Conservation (phyloP, 2,113 vertebrate genomes). For the Hypocryptadius cinnamomeus region DNA sequence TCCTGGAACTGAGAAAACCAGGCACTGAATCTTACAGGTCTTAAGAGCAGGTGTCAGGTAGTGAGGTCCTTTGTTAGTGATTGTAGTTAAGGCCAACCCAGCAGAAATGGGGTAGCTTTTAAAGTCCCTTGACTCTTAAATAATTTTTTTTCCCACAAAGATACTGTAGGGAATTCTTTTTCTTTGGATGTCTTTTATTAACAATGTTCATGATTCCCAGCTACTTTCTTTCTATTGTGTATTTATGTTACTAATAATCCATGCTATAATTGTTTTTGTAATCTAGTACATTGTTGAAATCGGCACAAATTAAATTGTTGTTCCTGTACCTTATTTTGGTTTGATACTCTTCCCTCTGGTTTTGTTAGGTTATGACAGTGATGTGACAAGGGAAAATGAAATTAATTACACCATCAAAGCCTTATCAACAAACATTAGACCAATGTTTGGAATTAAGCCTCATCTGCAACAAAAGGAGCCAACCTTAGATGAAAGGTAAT, state of each 20-base stretch:
- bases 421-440: slow-evolving; percentile 93
- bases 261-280: background rate
- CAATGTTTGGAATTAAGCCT: slow-evolving; percentile 93
- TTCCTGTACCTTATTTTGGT: background rate
- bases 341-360: background rate
- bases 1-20: background rate
- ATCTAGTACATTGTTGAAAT: background rate
- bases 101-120: background rate
- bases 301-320: background rate
- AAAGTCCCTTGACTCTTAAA: background rate
- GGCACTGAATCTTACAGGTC: background rate
- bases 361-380: slow-evolving; percentile 91
- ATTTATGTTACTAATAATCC: background rate
- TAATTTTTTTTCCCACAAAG: background rate
- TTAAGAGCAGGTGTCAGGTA: background rate
- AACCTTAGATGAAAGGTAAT: slow-evolving; percentile 92
- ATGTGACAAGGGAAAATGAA: slow-evolving; percentile 95
- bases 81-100: background rate
- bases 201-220: background rate
- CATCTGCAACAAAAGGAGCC: slow-evolving; percentile 95
- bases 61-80: background rate
- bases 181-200: background rate
- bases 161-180: background rate
- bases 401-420: slow-evolving; percentile 95
- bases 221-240: background rate